Evolutionary conservation across 2,888 invertebrate species (phyloP), one percentile per base, ranked within the genome.

Genomic region (Torymus tubicola): DNA sequence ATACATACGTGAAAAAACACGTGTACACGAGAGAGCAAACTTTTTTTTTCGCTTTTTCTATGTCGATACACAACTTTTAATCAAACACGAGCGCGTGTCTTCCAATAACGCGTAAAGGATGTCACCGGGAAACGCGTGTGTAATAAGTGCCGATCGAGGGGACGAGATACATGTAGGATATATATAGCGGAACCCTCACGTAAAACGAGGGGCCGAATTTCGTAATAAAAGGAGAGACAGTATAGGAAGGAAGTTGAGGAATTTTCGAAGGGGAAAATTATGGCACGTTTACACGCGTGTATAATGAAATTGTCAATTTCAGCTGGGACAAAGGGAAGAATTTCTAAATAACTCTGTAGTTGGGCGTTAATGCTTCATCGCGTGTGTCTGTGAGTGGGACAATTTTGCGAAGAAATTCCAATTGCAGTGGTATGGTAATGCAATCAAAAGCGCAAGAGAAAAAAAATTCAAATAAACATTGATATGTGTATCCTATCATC

Each of bases 1-100:
- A 2, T 31, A 12, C 5, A 5, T 16, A 50, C 11, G n/a, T n/a
- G 61, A 71, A 21, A 71, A 12, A 24, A 63, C 24, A 14, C 11
- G 16, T n/a, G 16, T 8, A 72, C n/a, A n/a, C n/a, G n/a, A n/a
- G 14, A 52, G 24, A 57, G 2, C 13, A 21, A 12, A 53, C 16
- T 21, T 53, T 67, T 76, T 69, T 21, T 77, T n/a, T 42, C 18
- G 14, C 57, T 24, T 50, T 55, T 57, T 70, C 63, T 70, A 64
- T 64, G 52, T 63, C 18, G 57, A 31, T 64, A 63, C 24, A 12
- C 42, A 42, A 8, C 8, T 42, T 42, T 42, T 42, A 42, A 42
- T 71, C 16, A 42, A 42, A 42, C 42, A 42, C 5, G 42, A 42
- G 42, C 42, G 42, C 8, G 42, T 42, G 42, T 42, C 42, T 42